Conservation (phyloP, 2,888 invertebrate genomes). For the Sceliomorpha sp. region DNA sequence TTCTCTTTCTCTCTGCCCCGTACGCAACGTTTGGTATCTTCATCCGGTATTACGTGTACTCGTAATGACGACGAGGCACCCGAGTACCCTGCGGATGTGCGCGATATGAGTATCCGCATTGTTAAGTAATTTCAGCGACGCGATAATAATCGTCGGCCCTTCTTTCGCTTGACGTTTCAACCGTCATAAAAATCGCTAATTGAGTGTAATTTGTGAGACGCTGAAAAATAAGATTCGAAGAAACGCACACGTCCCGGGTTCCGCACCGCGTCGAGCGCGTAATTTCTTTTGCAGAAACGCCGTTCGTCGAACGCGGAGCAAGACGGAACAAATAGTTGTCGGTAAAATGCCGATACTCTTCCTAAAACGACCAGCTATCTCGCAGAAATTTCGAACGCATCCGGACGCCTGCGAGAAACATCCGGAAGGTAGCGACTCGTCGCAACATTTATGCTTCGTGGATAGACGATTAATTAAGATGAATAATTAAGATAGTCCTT, state of each 20-base stretch:
- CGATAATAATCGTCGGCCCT: conserved; percentile 48
- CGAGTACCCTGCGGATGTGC: conserved; percentile 52
- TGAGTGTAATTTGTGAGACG: conserved; percentile 33
- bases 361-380: too few species aligned
- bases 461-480: too few species aligned
- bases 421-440: too few species aligned
- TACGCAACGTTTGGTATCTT: conserved; percentile 48
- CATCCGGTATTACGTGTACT: conserved; percentile 55
- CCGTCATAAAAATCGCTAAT: conserved; percentile 53
- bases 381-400: too few species aligned
- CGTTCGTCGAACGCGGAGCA: too few species aligned
- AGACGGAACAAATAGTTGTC: too few species aligned
- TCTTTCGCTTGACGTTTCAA: conserved; percentile 40
- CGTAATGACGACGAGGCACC: conserved; percentile 50
- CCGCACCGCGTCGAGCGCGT: too few species aligned
- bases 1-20: conserved; percentile 22
- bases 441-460: too few species aligned
- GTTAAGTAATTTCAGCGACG: conserved; percentile 54
- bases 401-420: too few species aligned
- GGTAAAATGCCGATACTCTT: too few species aligned
- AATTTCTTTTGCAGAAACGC: too few species aligned
- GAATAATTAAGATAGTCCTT: too few species aligned
- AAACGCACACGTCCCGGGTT: conserved; percentile 17
- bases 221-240: conserved; percentile 32
- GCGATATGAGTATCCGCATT: conserved; percentile 57